Percentiles rank a stretch among this genome's conserved stretches.
These are phyloP conservation scores for Syrmaticus mikado DNA, from an alignment of 2,113 vertebrate species.

Conservation along the genomic window DNA sequence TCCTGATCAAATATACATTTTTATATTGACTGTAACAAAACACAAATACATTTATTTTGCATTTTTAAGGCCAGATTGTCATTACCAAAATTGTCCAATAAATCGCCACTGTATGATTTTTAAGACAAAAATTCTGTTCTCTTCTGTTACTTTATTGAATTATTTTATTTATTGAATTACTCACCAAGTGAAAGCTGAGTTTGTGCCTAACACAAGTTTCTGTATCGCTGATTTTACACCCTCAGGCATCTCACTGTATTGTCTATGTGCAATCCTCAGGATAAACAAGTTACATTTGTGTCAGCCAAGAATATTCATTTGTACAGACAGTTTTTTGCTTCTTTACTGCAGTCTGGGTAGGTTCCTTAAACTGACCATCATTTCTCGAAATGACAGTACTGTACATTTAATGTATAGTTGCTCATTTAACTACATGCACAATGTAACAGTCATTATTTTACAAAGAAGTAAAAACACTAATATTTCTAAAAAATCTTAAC, in stretches of 20 bases:
- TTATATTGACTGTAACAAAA: background rate
- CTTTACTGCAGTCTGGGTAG: background rate
- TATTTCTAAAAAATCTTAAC: conserved; percentile 40
- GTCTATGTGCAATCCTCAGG: background rate
- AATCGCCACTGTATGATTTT: background rate
- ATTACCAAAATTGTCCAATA: background rate
- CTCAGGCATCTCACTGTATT: background rate
- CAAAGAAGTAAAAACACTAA: background rate
- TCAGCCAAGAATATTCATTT: background rate
- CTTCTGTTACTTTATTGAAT: background rate
- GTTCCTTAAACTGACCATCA: background rate
- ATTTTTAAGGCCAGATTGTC: background rate
- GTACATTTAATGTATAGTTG: background rate
- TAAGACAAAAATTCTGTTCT: background rate
- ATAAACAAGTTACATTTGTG: background rate
- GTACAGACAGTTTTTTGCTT: background rate
- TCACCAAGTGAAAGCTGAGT: background rate
- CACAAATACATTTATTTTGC: background rate
- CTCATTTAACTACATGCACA: background rate
- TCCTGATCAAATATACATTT: background rate
- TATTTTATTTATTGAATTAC: background rate
- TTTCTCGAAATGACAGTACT: background rate
- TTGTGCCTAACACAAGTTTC: background rate
- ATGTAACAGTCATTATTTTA: background rate
- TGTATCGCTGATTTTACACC: background rate